These are phyloP conservation scores for Zaprionus africanus DNA, from an alignment of 1,140 invertebrate genomes.

Conservation along the genomic window DNA sequence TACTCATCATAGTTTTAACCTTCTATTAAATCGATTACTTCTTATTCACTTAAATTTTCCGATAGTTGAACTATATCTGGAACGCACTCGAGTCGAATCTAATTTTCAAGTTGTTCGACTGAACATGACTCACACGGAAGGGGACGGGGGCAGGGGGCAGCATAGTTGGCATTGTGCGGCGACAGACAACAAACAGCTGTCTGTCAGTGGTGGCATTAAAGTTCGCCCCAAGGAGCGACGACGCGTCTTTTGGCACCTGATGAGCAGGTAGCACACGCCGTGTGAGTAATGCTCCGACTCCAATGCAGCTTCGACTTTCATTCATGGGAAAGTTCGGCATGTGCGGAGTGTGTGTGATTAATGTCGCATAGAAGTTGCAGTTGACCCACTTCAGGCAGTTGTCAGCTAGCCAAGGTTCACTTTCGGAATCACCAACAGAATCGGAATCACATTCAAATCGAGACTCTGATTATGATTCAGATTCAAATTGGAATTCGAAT, in stretches of 20 bases:
- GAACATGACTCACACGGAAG: not conserved
- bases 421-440: not conserved
- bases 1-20: not conserved
- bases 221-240: conserved; percentile 41
- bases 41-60: not conserved
- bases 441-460: not conserved
- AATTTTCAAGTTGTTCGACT: not conserved
- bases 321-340: conserved; percentile 28
- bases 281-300: conserved; percentile 29
- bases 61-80: not conserved
- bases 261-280: conserved; percentile 4
- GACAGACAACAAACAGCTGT: conserved; percentile 57
- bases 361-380: conserved; percentile 31
- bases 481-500: conserved; percentile 37
- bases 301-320: conserved; percentile 23
- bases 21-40: not conserved
- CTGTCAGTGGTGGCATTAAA: conserved; percentile 67
- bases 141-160: not conserved
- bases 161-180: conserved; percentile 3
- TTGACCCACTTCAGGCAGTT: conserved; percentile 60
- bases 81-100: not conserved
- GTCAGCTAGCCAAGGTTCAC: conserved; percentile 56
- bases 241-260: conserved; percentile 27
- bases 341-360: conserved; percentile 24
- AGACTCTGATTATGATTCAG: conserved; percentile 14